These are phyloP conservation scores for Neosilurus hyrtlii DNA, from an alignment of 2,797 vertebrate genomes.

Conservation along the genomic window DNA sequence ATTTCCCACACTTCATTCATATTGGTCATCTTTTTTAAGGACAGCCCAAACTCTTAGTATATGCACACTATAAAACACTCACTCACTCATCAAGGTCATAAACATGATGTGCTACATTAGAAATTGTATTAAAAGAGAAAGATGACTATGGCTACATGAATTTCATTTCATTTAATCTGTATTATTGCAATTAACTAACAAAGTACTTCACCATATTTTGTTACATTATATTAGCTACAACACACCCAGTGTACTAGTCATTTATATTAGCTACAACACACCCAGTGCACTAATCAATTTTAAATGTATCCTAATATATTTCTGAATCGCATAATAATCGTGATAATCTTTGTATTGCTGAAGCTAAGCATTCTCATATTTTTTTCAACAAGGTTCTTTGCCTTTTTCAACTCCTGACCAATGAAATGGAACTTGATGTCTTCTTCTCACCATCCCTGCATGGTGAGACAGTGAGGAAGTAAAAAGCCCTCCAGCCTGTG, in stretches of 20 bases:
- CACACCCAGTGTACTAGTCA: too few relatives aligned
- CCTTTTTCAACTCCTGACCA: neutral
- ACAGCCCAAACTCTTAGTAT: too few relatives aligned
- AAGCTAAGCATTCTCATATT: neutral
- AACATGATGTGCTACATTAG: neutral
- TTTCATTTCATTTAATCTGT: neutral
- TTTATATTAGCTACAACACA: neutral
- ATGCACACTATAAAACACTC: neutral
- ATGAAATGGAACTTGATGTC: neutral
- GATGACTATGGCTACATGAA: neutral
- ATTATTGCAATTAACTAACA: neutral
- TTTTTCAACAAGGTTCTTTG: neutral
- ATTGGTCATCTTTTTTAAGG: too few relatives aligned
- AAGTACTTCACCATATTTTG: neutral
- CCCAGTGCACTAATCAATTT: too few relatives aligned
- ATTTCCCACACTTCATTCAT: too few relatives aligned
- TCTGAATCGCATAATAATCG: neutral
- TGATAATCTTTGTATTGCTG: neutral
- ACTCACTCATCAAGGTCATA: neutral
- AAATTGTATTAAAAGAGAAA: neutral
- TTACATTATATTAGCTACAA: neutral
- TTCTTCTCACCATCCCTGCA: constrained; percentile 38
- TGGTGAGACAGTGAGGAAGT: constrained; percentile 53
- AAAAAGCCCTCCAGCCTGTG: constrained; percentile 48
- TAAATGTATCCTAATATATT: neutral